Evolutionary conservation across 2,888 invertebrate genomes (phyloP).

Genomic region (Oxycera nigricornis): DNA sequence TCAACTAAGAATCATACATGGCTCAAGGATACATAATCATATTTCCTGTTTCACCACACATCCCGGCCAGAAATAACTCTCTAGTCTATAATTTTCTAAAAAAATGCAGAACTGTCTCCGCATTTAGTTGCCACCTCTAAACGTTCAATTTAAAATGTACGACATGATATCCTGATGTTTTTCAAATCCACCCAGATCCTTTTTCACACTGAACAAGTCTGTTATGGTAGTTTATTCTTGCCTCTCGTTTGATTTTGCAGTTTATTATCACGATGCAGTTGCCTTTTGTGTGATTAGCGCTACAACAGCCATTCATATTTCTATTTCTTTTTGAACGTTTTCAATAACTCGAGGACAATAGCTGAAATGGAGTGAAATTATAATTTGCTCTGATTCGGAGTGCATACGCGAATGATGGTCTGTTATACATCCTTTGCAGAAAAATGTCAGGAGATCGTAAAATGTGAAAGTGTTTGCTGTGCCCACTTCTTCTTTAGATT

Average conservation of each 20-base stretch:
- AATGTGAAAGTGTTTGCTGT: too few species aligned
- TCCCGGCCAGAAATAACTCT: background rate
- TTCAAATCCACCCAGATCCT: conserved; percentile 27
- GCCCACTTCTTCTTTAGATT: too few species aligned
- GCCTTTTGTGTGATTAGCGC: conserved; percentile 17
- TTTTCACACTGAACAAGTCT: background rate
- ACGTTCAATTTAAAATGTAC: background rate
- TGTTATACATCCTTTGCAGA: background rate
- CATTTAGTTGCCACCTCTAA: conserved; percentile 6
- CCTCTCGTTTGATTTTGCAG: conserved; percentile 47
- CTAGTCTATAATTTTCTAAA: conserved; percentile 35
- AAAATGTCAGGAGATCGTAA: too few species aligned
- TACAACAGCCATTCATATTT: conserved; percentile 49
- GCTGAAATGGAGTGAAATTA: conserved; percentile 48
- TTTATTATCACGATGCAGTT: too few species aligned
- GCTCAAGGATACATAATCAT: background rate
- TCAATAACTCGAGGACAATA: conserved; percentile 51
- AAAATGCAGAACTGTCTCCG: conserved; percentile 30
- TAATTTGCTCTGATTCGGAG: conserved; percentile 40
- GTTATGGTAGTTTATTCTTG: conserved; percentile 6
- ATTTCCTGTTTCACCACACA: conserved; percentile 34
- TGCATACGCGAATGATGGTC: too few species aligned
- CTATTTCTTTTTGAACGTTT: conserved; percentile 51
- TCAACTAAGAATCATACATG: background rate
- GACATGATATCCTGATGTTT: conserved; percentile 38